A percentile compares a stretch with the other conserved stretches of the same genome.
Evolutionary conservation across 53 echinoderm and acorn worm genomes (phyloP).

Genomic region (Temnopleurus reevesii): DNA sequence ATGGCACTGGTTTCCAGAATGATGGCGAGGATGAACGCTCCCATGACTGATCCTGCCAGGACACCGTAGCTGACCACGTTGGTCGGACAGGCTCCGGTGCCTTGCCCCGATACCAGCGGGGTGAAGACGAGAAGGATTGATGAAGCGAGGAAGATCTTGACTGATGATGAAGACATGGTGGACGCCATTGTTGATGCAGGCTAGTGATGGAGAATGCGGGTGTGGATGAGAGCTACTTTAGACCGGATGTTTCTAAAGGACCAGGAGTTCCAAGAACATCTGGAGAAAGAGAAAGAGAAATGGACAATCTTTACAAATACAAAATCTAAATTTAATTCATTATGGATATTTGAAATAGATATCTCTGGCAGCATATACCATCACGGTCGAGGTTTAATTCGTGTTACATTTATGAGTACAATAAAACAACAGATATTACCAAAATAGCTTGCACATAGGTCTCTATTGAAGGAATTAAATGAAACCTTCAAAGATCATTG

Average conservation of each 20-base stretch:
- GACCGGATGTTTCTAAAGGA: neutral
- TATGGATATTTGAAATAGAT: too few species aligned
- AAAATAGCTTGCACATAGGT: too few species aligned
- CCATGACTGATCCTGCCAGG: constrained; percentile 72
- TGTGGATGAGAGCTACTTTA: neutral
- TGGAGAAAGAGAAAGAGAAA: neutral
- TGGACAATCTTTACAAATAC: neutral
- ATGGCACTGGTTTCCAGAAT: constrained; percentile 74
- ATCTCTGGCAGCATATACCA: too few species aligned
- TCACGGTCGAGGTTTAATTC: too few species aligned
- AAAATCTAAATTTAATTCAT: too few species aligned
- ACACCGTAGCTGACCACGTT: constrained; percentile 69
- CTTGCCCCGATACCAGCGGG: constrained; percentile 64
- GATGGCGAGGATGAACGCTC: constrained; percentile 72
- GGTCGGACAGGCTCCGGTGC: constrained; percentile 53
- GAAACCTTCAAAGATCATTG: too few species aligned
- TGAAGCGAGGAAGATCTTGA: constrained; percentile 26
- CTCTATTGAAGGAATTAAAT: too few species aligned
- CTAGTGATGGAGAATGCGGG: neutral
- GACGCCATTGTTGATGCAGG: neutral
- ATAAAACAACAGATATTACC: too few species aligned
- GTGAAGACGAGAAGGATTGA: constrained; percentile 61
- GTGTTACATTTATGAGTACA: too few species aligned
- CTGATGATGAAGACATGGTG: neutral
- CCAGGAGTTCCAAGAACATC: neutral